phyloP scores from a whole-genome alignment of 2,113 vertebrate genomes.

The Engystomops pustulosus region DNA sequence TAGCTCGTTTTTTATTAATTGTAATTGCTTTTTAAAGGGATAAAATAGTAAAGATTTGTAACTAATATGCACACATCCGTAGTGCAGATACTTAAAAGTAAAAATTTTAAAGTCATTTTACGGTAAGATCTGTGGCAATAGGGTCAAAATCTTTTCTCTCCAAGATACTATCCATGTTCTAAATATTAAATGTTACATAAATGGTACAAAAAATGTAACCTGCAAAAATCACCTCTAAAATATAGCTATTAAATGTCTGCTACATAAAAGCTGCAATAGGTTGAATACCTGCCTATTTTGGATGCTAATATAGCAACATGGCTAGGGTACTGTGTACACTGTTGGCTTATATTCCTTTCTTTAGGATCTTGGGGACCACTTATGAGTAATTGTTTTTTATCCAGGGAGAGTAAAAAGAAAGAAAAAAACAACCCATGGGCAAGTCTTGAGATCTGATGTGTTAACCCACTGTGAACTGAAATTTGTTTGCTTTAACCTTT shows the following conservation, averaged over 20 bases:
- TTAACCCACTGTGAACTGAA: not conserved
- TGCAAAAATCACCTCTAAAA: not conserved
- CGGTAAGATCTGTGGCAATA: too few species aligned
- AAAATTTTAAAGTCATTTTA: too few species aligned
- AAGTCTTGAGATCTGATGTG: not conserved
- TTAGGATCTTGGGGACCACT: slow-evolving; percentile 1
- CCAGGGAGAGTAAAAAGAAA: not conserved
- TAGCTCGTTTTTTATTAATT: too few species aligned
- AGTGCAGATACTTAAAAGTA: too few species aligned
- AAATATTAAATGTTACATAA: not conserved
- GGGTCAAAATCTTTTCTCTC: too few species aligned
- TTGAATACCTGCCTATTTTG: not conserved
- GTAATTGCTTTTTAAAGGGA: too few species aligned
- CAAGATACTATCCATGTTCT: too few species aligned
- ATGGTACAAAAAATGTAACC: not conserved
- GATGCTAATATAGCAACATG: not conserved
- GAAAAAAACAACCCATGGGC: not conserved
- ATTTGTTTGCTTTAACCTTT: not conserved
- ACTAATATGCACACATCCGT: too few species aligned
- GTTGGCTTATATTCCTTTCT: not conserved
- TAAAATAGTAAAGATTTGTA: too few species aligned
- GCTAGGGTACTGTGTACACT: not conserved
- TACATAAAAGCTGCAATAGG: too few species aligned
- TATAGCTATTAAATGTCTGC: not conserved
- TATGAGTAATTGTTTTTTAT: slow-evolving; percentile 8